A percentile compares a stretch with the other conserved stretches of the same genome.
phyloP scores from a whole-genome alignment of 2,797 vertebrate species.

The Pipistrellus kuhlii region DNA sequence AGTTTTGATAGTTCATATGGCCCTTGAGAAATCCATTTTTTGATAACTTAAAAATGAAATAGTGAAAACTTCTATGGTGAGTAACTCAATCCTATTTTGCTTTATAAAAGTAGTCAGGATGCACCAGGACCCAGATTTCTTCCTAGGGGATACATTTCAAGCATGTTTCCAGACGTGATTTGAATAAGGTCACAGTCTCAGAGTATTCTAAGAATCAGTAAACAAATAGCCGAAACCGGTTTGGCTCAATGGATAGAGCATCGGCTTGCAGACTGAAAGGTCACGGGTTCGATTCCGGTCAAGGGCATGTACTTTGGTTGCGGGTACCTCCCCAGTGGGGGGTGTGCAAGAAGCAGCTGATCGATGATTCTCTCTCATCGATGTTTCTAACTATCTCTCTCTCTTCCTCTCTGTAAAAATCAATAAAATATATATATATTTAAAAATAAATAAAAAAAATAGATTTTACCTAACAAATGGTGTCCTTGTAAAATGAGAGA shows the following conservation, averaged over 20 bases:
- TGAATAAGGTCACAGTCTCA: slow-evolving; percentile 20
- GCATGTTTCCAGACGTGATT: neutral
- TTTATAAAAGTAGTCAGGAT: neutral
- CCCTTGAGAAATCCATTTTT: neutral
- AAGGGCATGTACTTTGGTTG: no score
- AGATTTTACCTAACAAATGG: neutral
- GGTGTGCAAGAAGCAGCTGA: no score
- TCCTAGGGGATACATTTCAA: accelerated
- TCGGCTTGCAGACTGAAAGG: no score
- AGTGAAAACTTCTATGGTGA: neutral
- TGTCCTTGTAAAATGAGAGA: neutral
- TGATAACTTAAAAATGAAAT: neutral
- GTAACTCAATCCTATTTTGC: neutral
- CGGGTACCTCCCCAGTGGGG: no score
- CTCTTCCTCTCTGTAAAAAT: no score
- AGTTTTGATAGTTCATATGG: neutral
- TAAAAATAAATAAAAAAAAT: neutral
- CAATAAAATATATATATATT: no score
- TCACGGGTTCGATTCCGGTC: no score
- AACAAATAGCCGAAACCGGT: neutral
- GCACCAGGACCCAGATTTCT: slow-evolving; percentile 45
- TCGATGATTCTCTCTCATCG: no score
- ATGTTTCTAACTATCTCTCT: no score
- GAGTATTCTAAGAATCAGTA: slow-evolving; percentile 52
- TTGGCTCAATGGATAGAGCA: no score